A percentile compares a stretch with the other conserved stretches of the same genome.
phyloP scores from a whole-genome alignment of 2,113 vertebrate species.

The Naja naja region DNA sequence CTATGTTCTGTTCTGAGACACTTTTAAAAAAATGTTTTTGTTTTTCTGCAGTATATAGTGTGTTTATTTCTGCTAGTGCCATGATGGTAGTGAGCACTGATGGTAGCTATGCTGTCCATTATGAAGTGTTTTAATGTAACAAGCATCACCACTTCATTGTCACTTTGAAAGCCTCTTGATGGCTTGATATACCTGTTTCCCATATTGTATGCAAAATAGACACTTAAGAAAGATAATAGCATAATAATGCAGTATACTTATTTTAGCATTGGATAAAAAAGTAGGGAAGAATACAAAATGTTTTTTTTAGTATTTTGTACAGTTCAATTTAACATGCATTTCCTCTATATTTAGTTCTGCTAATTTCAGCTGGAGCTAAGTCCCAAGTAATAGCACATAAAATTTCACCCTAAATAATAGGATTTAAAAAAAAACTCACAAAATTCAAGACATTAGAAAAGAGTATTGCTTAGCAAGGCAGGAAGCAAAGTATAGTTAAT shows the following conservation, averaged over 20 bases:
- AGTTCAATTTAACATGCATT: background rate
- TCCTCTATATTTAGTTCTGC: background rate
- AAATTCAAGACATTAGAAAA: background rate
- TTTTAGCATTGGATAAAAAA: background rate
- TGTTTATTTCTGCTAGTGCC: background rate
- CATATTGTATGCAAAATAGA: background rate
- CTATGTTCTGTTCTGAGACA: no score
- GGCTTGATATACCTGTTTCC: background rate
- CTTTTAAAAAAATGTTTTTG: background rate
- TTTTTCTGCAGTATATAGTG: background rate
- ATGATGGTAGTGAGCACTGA: background rate
- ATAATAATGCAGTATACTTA: background rate
- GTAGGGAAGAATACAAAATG: background rate
- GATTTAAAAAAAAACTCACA: background rate
- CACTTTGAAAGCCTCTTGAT: background rate
- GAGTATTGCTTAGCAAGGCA: background rate
- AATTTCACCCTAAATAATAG: background rate
- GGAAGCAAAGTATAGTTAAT: background rate
- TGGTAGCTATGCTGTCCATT: background rate
- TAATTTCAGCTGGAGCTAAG: background rate
- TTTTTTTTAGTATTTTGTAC: background rate
- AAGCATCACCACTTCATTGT: background rate
- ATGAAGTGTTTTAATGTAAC: background rate
- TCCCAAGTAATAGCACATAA: background rate
- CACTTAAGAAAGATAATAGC: background rate